These are phyloP conservation scores for Donacobius atricapilla DNA, from an alignment of 2,113 vertebrate genomes.

Conservation along the genomic window DNA sequence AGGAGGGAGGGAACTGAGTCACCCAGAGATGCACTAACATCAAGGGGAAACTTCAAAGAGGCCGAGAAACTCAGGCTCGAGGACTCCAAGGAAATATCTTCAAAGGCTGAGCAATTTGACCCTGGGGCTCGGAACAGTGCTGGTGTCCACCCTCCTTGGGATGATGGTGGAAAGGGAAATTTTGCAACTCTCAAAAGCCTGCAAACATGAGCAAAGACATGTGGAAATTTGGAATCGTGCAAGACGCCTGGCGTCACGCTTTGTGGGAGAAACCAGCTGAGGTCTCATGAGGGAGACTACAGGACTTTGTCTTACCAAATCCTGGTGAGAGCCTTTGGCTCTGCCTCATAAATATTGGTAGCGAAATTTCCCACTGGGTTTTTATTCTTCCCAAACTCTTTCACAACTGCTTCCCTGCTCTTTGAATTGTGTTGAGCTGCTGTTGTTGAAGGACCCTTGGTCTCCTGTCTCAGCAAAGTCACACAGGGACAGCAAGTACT, in stretches of 20 bases:
- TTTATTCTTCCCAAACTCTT: constrained; percentile 5
- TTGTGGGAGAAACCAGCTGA: background rate
- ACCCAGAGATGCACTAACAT: constrained; percentile 14
- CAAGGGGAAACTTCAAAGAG: constrained; percentile 60
- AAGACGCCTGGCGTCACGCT: background rate
- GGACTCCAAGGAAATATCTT: constrained; percentile 52
- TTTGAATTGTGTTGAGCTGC: background rate
- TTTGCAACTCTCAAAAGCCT: constrained; percentile 23
- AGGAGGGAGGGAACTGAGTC: constrained; percentile 33
- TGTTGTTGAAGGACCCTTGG: background rate
- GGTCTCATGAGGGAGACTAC: background rate
- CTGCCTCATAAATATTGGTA: background rate
- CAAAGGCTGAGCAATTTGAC: constrained; percentile 58
- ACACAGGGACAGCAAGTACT: accelerated
- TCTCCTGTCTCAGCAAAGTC: background rate
- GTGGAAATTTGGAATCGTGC: background rate
- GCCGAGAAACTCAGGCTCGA: constrained; percentile 33
- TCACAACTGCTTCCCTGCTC: background rate
- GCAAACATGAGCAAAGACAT: background rate
- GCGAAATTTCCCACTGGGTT: background rate
- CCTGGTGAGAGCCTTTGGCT: background rate
- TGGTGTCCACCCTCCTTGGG: constrained; percentile 22
- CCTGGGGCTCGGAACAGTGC: constrained; percentile 29
- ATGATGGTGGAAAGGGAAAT: background rate
- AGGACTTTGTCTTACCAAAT: background rate